Conservation (phyloP, 2,888 invertebrate species). For the Macropis europaea region DNA sequence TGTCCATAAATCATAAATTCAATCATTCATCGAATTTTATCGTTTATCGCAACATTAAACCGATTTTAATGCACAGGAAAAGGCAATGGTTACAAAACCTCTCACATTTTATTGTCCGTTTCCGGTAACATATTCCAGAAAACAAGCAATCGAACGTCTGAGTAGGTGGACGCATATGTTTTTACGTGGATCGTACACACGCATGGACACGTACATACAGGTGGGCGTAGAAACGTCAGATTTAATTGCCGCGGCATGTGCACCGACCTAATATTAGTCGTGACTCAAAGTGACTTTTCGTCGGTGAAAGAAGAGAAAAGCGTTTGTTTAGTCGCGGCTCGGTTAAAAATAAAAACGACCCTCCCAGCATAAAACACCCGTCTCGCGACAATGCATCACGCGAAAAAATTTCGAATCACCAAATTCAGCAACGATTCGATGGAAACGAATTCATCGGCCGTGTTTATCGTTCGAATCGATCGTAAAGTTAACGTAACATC, state of each 20-base stretch:
- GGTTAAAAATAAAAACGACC: constrained; percentile 58
- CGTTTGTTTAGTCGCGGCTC: constrained; percentile 51
- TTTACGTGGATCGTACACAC: neutral
- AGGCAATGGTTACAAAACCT: no score
- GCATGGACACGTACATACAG: constrained; percentile 22
- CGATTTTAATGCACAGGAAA: no score
- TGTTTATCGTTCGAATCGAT: neutral
- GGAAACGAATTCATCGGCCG: no score
- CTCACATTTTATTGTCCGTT: no score
- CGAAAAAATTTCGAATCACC: constrained; percentile 1
- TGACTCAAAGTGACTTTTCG: constrained; percentile 55
- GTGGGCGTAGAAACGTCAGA: constrained; percentile 56
- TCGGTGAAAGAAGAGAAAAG: constrained; percentile 56
- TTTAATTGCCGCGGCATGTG: constrained; percentile 54
- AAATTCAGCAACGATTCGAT: neutral
- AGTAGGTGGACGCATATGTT: neutral
- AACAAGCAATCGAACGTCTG: neutral
- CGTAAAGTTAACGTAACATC: no score
- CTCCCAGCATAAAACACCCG: constrained; percentile 24
- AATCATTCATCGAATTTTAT: no score
- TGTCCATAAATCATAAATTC: no score
- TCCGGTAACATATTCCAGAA: neutral
- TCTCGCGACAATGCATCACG: constrained; percentile 22
- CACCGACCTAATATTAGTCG: constrained; percentile 58
- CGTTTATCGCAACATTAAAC: no score